phyloP scores from a whole-genome alignment of 2,113 vertebrate genomes.

The Nansenia antarctica region DNA sequence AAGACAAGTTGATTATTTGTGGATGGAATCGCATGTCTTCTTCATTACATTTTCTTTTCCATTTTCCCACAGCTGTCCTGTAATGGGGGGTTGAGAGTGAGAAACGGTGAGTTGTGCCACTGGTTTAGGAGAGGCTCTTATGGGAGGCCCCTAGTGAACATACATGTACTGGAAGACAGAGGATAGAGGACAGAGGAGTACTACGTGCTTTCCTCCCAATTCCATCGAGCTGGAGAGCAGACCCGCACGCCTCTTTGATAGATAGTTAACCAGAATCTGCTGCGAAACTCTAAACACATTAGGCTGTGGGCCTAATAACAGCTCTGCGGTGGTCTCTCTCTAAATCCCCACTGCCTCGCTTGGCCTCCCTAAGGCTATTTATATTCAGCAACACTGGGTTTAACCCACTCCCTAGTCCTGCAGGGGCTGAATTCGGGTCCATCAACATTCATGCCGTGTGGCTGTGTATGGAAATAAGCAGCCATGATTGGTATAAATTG shows the following conservation, averaged over 20 bases:
- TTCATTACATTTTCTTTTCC: conserved; percentile 7
- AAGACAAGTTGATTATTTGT: conserved; percentile 32
- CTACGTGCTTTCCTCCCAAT: no score
- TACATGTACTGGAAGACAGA: neutral
- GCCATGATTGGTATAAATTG: conserved; percentile 40
- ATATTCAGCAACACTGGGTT: conserved; percentile 38
- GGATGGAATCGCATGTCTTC: conserved; percentile 24
- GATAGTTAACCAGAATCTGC: no score
- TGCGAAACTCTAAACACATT: no score
- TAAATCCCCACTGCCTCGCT: conserved; percentile 8
- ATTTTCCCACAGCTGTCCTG: neutral
- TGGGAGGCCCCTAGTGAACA: no score
- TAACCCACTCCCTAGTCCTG: conserved; percentile 13
- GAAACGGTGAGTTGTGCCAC: neutral
- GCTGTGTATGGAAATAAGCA: conserved; percentile 18
- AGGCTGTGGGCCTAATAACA: neutral
- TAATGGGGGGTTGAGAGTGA: neutral
- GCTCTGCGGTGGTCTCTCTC: neutral
- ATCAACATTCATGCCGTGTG: conserved; percentile 11
- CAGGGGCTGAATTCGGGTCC: neutral
- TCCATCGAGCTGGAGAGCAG: no score
- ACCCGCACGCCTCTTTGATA: no score
- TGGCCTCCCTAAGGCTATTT: conserved; percentile 6
- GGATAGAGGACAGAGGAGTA: no score
- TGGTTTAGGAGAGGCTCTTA: neutral